Percentiles rank a stretch among this genome's conserved stretches.
Evolutionary conservation across 2,888 invertebrate genomes (phyloP).

Genomic region (Gisinianus flammeolus): DNA sequence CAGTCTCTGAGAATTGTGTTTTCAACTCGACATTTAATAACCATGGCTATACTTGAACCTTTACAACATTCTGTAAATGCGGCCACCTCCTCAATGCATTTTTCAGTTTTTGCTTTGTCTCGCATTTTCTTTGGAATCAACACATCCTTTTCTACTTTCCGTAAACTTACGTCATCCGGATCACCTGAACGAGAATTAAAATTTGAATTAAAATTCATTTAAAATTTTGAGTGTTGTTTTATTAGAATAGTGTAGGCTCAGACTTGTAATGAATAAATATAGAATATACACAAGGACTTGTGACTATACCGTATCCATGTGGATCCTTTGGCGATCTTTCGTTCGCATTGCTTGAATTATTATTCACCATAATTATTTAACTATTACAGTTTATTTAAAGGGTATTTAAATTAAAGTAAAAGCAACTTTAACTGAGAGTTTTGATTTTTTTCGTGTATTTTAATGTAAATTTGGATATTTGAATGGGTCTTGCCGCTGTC

Average conservation of each 20-base stretch:
- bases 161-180: slow-evolving; percentile 79
- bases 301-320: slow-evolving; percentile 6
- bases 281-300: too few relatives aligned
- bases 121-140: slow-evolving; percentile 88
- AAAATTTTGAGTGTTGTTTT: too few relatives aligned
- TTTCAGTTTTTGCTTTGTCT: slow-evolving; percentile 77
- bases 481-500: too few relatives aligned
- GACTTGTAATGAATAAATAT: too few relatives aligned
- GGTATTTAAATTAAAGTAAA: too few relatives aligned
- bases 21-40: slow-evolving; percentile 75
- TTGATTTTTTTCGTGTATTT: too few relatives aligned
- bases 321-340: not conserved
- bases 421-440: too few relatives aligned
- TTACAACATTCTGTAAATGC: slow-evolving; percentile 74
- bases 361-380: too few relatives aligned
- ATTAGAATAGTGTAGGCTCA: too few relatives aligned
- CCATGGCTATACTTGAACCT: slow-evolving; percentile 71
- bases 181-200: slow-evolving; percentile 69
- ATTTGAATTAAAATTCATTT: not conserved
- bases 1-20: slow-evolving; percentile 75
- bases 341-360: too few relatives aligned
- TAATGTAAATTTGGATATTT: too few relatives aligned
- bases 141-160: slow-evolving; percentile 87
- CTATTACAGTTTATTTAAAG: too few relatives aligned
- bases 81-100: slow-evolving; percentile 76